A percentile compares a stretch with the other conserved stretches of the same genome.
phyloP scores from a whole-genome alignment of 2,797 vertebrate species.

The Lindbergichthys nudifrons region DNA sequence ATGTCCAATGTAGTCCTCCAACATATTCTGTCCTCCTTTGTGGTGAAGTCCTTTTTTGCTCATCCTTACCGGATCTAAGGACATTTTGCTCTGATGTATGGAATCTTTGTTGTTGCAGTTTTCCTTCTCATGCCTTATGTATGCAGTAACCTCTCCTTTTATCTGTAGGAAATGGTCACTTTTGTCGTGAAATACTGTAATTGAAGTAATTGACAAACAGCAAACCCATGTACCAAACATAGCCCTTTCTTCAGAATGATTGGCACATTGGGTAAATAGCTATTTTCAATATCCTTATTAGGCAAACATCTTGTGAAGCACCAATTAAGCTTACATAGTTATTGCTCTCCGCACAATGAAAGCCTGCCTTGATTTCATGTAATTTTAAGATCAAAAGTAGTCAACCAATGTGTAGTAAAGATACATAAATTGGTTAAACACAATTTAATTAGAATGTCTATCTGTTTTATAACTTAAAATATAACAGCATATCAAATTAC shows the following conservation, averaged over 20 bases:
- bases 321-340: neutral
- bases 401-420: neutral
- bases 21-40: no score
- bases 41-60: no score
- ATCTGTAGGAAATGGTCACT: neutral
- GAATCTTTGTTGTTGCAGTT: no score
- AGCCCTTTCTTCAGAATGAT: neutral
- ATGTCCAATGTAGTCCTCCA: no score
- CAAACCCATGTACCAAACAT: neutral
- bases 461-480: no score
- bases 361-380: no score
- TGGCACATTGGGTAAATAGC: neutral
- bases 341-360: neutral
- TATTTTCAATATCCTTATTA: neutral
- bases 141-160: neutral
- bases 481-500: no score
- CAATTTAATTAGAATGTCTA: no score
- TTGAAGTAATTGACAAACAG: neutral
- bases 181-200: conserved; percentile 5
- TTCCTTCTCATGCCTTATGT: no score
- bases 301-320: neutral
- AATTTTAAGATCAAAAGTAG: no score
- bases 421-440: neutral
- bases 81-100: no score
- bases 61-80: no score